Evolutionary conservation across 2,797 vertebrate genomes (phyloP), one percentile per base, ranked within the genome.

Genomic region (Melanotaenia parkinsoni): DNA sequence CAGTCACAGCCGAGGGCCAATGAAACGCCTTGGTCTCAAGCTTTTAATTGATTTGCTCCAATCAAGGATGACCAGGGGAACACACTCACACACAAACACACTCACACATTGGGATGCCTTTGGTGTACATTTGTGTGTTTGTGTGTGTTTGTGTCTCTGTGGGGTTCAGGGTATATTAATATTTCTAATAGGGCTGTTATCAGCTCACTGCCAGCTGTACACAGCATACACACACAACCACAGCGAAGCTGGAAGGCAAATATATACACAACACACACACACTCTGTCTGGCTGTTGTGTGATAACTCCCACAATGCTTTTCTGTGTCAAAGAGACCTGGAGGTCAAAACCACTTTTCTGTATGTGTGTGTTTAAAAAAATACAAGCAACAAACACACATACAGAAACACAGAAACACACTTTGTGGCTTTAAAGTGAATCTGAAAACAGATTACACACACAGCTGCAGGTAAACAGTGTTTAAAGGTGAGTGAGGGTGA

Each of bases 111-210:
- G 54, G 61, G 43, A 63, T 33, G 73, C 43, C 54, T 63, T 75
- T 69, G 63, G 63, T 72, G 51, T 38, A 12, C 37, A 38, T 38
- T 12, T 38, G 37, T 38, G 37, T 38, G 37, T 38, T 38, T 68
- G 69, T 71, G 70, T 82, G 66, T 70, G 70, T 82, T 63, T 79
- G 76, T 75, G 73, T 86, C 72, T 87, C 83, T 77, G 67, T 82
- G 76, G 83, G 83, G 84, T 88, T 90, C 82, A 85, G 84, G 85
- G 88, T 90, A 71, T 92, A 93, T 94, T 95, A 92, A 94, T 93
- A 92, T 91, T 93, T 94, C 89, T 92, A 92, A 92, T 90, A 84
- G 77, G 81, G 60, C 84, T 77, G 90, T 94, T 94, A 93, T 93
- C 93, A 93, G 92, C 86, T 88, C 88, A 84, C 90, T 92, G 87